Evolutionary conservation across 2,797 vertebrate genomes (phyloP).

Genomic region (Notamacropus eugenii): DNA sequence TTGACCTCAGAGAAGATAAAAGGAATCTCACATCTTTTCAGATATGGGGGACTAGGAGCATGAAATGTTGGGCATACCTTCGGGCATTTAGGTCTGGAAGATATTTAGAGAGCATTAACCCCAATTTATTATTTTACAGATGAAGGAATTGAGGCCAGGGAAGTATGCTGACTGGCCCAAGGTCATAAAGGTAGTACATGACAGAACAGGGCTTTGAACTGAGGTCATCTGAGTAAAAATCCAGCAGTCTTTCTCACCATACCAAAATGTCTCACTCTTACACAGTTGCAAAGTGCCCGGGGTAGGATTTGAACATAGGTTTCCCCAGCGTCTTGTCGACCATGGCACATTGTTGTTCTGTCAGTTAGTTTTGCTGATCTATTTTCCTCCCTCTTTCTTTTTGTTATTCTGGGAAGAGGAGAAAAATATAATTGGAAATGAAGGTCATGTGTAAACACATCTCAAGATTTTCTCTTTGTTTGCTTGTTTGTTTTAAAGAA

Average conservation of each 20-base stretch:
- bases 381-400: not conserved
- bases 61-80: not conserved
- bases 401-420: not conserved
- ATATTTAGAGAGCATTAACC: not conserved
- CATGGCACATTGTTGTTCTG: not conserved
- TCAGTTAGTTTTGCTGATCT: not conserved
- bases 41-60: not conserved
- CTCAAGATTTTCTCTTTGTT: not conserved
- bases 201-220: not conserved
- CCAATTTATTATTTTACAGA: not conserved
- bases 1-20: not conserved
- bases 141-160: not conserved
- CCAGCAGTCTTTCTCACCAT: not conserved
- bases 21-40: not conserved
- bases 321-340: not conserved
- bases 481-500: not conserved
- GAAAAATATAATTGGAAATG: not conserved
- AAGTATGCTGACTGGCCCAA: not conserved
- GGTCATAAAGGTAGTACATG: not conserved
- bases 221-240: not conserved
- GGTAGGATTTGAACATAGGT: not conserved
- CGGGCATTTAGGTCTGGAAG: not conserved
- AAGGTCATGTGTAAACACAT: not conserved
- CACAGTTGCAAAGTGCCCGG: not conserved
- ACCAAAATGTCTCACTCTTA: not conserved